Base-by-base conservation (phyloP, 2,888 invertebrate genomes). In the Hemicrepidius hirtus region DNA sequence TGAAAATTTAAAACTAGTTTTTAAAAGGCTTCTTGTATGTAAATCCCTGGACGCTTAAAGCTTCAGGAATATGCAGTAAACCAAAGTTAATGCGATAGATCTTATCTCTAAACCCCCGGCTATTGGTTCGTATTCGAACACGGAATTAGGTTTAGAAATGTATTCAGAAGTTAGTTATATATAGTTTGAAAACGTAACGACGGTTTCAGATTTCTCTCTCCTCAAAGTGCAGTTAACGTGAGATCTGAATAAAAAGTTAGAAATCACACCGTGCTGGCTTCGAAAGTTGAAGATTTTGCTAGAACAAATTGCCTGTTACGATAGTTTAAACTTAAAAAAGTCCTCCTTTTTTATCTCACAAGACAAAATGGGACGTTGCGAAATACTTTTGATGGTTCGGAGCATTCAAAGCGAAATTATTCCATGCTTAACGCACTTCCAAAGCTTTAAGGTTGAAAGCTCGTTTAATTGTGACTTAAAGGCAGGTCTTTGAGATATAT, bases 31-130 rank as follows among this genome's bases (percentile, higher is more conserved):
- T 44, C 44, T 32, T 49, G 5, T 24, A 49, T 49, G 21, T 24
- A 49, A 49, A 49, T 20, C 49, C 49, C 49, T 1, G n/a, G 28
- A 12, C 32, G 53, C 9, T 53, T 32, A 24, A 53, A 49, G 49
- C 18, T 64, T 41, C 10, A 55, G 66, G 50, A 40, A 35, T 65
- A 35, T 41, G 81, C 80, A 81, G 81, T 81, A 81, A 82, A 81
- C 81, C 79, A 78, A 79, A 80, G 80, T 82, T 82, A 82, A 82
- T 81, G 80, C 81, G 79, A 82, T 81, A 82, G 81, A 82, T 82
- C 77, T 79, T 81, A 82, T 81, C 82, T 78, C 76, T 68, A 71
- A 32, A 76, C 76, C 77, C 73, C 72, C 78, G 78, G 79, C 80
- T 81, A 82, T 82, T 80, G 80, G 79, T 53, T 50, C 76, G 76